Percentiles rank a stretch among this genome's conserved stretches.
Conservation (phyloP, 2,113 vertebrate species). For the Hippolais icterina region DNA sequence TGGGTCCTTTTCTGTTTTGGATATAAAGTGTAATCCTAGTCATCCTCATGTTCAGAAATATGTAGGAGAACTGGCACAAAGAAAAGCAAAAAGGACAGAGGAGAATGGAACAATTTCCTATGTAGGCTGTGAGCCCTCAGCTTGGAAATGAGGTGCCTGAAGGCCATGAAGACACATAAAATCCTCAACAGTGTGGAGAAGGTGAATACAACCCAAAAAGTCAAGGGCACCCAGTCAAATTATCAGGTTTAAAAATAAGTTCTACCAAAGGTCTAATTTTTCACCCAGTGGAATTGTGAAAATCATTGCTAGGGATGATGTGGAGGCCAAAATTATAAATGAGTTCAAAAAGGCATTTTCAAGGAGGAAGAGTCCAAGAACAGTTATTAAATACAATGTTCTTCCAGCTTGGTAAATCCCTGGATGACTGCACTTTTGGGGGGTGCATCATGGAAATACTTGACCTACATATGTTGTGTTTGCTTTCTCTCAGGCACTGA, state of each 20-base stretch:
- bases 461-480: neutral
- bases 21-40: neutral
- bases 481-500: neutral
- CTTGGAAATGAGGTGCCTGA: neutral
- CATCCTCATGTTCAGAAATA: neutral
- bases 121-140: neutral
- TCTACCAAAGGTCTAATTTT: neutral
- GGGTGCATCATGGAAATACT: neutral
- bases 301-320: neutral
- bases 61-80: neutral
- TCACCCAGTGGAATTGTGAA: slow-evolving; percentile 18
- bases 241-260: slow-evolving; percentile 24
- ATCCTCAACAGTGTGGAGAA: neutral
- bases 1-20: neutral
- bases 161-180: neutral
- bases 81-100: neutral
- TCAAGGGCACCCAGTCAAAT: neutral
- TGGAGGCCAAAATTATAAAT: slow-evolving; percentile 3
- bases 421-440: neutral
- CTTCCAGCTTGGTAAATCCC: neutral
- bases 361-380: slow-evolving; percentile 1
- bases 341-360: slow-evolving; percentile 32
- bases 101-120: neutral
- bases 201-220: slow-evolving; percentile 20
- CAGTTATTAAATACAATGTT: neutral